Base-by-base conservation (phyloP, 2,888 invertebrate species). In the Scaptomyza caliginosa region DNA sequence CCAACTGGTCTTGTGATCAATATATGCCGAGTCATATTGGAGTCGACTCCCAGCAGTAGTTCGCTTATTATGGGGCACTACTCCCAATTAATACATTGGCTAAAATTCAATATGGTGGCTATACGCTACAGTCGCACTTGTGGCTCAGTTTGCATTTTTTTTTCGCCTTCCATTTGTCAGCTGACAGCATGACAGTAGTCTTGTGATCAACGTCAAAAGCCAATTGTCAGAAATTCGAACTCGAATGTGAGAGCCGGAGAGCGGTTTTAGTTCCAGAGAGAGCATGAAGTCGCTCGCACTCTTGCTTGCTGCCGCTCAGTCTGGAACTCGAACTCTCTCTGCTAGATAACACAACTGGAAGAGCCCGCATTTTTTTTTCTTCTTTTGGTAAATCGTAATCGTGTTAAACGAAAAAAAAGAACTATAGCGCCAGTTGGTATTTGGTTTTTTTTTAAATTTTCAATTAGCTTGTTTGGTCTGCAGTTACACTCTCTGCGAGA, bases 161-260 rank as follows among this genome's bases (percentile, higher is more conserved):
- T 34, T 32, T 74, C n/a, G n/a, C n/a, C n/a, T n/a, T 78, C 49
- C 64, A 67, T 65, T 83, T 77, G 87, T 88, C 87, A 88, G 87
- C 89, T 88, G 87, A 87, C 88, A 65, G 63, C 78, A 74, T 87
- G 87, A 86, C 80, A 80, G 70, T 63, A 76, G 88, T 88, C 88
- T 81, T 78, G 77, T 81, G 88, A 88, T 88, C 88, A 74, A 84
- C 78, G 88, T 89, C 88, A 86, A 79, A 77, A 67, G 42, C 58
- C 60, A 77, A 74, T 77, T 86, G 88, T 86, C 86, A 87, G 81
- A 87, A 67, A 55, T 86, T 84, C 84, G 84, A 84, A 70, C 55
- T 84, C 85, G 87, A 87, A 85, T 59, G 48, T 8, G 74, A 66
- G 75, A 58, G 77, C 40, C 48, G n/a, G 63, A 32, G 48, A 39